Percentiles rank a stretch among this genome's conserved stretches.
These are phyloP conservation scores for Mactra quadrangularis DNA, from an alignment of 1,140 invertebrate genomes.

Conservation along the genomic window DNA sequence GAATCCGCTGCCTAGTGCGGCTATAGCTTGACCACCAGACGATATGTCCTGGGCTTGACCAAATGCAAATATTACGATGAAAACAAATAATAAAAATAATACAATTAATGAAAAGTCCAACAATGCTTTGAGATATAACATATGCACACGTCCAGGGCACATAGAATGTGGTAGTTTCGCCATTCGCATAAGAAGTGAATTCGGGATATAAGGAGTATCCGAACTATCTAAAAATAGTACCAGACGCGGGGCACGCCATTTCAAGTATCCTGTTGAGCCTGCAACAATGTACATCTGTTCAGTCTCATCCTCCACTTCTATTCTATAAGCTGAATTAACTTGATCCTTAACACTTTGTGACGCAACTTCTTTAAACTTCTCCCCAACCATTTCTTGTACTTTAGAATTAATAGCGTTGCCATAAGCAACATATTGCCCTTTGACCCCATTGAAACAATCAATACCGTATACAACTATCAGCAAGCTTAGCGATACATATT, in stretches of 20 bases:
- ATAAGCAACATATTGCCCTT: neutral
- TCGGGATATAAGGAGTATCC: slow-evolving; percentile 42
- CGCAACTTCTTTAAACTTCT: slow-evolving; percentile 14
- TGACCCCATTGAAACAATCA: slow-evolving; percentile 20
- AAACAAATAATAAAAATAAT: slow-evolving; percentile 28
- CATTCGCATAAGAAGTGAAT: slow-evolving; percentile 15
- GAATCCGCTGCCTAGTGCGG: slow-evolving; percentile 25
- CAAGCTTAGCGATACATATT: slow-evolving; percentile 22
- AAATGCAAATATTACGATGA: slow-evolving; percentile 43
- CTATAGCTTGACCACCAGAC: slow-evolving; percentile 34
- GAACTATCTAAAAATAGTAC: slow-evolving; percentile 23
- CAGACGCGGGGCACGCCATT: slow-evolving; percentile 16
- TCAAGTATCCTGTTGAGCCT: slow-evolving; percentile 5
- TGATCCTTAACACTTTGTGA: neutral
- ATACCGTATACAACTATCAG: slow-evolving; percentile 12
- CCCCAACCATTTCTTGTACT: slow-evolving; percentile 12
- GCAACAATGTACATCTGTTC: slow-evolving; percentile 15
- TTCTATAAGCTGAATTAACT: slow-evolving; percentile 39
- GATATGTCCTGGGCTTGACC: slow-evolving; percentile 33
- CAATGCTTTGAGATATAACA: slow-evolving; percentile 21
- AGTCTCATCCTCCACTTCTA: neutral
- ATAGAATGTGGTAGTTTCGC: slow-evolving; percentile 10
- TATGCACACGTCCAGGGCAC: slow-evolving; percentile 25
- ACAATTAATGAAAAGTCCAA: slow-evolving; percentile 15
- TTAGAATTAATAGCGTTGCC: slow-evolving; percentile 18